Percentiles rank a stretch among this genome's conserved stretches.
These are phyloP conservation scores for Crossocerus cetratus DNA, from an alignment of 2,888 invertebrate species.

Conservation along the genomic window DNA sequence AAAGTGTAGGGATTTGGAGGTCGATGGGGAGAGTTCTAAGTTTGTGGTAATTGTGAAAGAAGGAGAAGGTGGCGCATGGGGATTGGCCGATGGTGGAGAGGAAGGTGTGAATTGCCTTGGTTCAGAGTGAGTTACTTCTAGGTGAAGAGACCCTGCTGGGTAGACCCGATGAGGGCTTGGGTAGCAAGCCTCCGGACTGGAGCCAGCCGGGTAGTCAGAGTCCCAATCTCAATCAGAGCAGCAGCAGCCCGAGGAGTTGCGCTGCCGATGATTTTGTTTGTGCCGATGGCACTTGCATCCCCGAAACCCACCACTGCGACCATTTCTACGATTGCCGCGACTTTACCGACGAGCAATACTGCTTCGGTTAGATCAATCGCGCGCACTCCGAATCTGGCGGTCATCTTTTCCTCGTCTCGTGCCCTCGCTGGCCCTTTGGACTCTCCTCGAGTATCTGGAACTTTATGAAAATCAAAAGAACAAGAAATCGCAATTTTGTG, in stretches of 20 bases:
- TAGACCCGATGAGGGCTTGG: conserved; percentile 58
- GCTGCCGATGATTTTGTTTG: conserved; percentile 79
- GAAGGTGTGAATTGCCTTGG: conserved; percentile 35
- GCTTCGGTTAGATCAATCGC: conserved; percentile 81
- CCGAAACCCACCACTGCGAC: conserved; percentile 88
- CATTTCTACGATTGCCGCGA: conserved; percentile 93
- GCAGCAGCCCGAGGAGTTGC: conserved; percentile 72
- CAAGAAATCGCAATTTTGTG: too few relatives aligned
- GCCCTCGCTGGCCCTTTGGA: not conserved
- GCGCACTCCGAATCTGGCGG: conserved; percentile 69
- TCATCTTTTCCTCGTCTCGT: conserved; percentile 1
- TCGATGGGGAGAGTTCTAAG: not conserved
- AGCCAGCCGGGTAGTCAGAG: conserved; percentile 61
- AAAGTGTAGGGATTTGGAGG: too few relatives aligned
- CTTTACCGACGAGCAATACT: conserved; percentile 94
- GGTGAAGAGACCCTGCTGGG: conserved; percentile 68
- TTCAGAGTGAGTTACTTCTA: conserved; percentile 75
- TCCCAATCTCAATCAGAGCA: conserved; percentile 59
- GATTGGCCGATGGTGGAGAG: too few relatives aligned
- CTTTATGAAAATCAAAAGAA: too few relatives aligned
- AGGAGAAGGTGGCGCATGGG: too few relatives aligned
- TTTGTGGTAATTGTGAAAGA: too few relatives aligned
- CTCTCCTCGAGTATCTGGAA: not conserved
- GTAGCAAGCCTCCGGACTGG: conserved; percentile 74
- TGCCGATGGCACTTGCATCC: conserved; percentile 87